Base-by-base conservation (phyloP, 2,113 vertebrate genomes). In the Tringa solitaria region DNA sequence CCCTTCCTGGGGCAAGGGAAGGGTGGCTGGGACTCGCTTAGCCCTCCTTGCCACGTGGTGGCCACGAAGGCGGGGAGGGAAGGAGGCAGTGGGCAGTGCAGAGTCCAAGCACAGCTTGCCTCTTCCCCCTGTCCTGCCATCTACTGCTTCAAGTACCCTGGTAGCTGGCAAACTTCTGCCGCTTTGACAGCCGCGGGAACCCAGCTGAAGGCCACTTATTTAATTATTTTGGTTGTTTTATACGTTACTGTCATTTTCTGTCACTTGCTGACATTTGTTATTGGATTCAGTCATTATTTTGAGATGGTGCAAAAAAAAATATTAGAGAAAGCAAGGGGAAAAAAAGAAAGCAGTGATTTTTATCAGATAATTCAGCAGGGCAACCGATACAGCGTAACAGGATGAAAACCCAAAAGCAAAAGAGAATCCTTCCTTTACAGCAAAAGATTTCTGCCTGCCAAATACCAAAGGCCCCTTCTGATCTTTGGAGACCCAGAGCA, bases 51-150 rank as follows among this genome's bases (percentile, higher is more conserved):
- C 41, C 53, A 45, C 1, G 6, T 8, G 43, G 68, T 0, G 4
- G 75, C 48, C 45, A 32, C 1, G 1, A 9, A 43, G 45, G 59
- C 3, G 0, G 57, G 20, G n/a, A 86, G 14, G 32, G 76, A 67
- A 79, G 73, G 63, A 73, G 72, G 57, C 57, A 68, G 84, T 8
- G 23, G 19, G 26, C 4, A 6, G 32, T 11, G 9, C 9, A 22
- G 63, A 80, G 32, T 12, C 23, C 23, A 43, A 59, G 74, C 41
- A 53, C 51, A 82, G 60, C 33, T 48, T 51, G 32, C 10, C 12
- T 79, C 72, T 61, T 32, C 1, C 19, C 35, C 26, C 17, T 13
- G 6, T 41, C 19, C 48, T 56, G 37, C 33, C 5, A 5, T 19
- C 50, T 51, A 19, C 12, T 35, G 69, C n/a, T 56, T 56, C 26